Evolutionary conservation across 2,113 vertebrate genomes (phyloP), one percentile per base, ranked within the genome.

Genomic region (Callopanchax toddi): DNA sequence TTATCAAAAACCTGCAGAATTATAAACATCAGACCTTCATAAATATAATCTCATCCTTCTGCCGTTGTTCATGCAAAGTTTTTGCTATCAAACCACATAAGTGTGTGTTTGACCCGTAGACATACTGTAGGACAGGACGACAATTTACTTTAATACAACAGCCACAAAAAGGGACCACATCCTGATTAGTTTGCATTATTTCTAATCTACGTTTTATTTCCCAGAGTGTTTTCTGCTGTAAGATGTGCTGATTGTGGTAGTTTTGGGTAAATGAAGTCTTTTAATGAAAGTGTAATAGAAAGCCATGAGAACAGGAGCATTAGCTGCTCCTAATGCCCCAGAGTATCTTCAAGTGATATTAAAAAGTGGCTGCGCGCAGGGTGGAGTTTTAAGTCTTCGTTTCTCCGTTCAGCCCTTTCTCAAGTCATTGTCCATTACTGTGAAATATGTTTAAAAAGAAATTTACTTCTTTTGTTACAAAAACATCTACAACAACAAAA

Each of bases 221-320:
- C 11, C 22, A 36, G 32, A 12, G 22, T 52, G 32, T 44, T 60
- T 61, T 66, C 25, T 71, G 50, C 58, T 44, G 45, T 11, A 45
- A 21, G 44, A 67, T 56, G 17, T 62, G 39, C 77, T 68, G 59
- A 10, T 53, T 11, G n/a, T 6, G 1, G 17, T 43, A 21, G 25
- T 2, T 69, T 66, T 23, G 5, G 29, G 12, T 45, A 20, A 75
- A 67, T 58, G 1, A 60, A 67, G 17, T 60, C n/a, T 42, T 60
- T 40, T 22, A 49, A 37, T 72, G 32, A 60, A 51, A 18, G 13
- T 16, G 13, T 67, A 37, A 60, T 50, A 44, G 11, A 61, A 64
- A 69, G 17, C 22, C 53, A 40, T 36, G 22, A 18, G 25, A 16
- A 26, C 39, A 64, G n/a, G 25, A 46, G 63, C 15, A 54, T 48